Conservation (phyloP, 1,140 invertebrate species). For the Carcinoscorpius rotundicauda region DNA sequence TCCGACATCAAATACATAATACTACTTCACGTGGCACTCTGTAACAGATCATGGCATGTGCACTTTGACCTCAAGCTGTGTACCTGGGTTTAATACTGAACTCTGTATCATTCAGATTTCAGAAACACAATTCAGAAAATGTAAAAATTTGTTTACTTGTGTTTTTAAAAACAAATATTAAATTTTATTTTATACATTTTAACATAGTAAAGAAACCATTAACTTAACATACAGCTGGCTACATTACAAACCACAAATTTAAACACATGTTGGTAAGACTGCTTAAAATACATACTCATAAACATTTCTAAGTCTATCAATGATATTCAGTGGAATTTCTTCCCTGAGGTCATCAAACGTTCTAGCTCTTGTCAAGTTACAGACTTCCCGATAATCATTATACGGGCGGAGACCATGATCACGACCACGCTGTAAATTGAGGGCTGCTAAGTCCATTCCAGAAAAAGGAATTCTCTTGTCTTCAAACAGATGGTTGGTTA, state of each 20-base stretch:
- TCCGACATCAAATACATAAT: no score
- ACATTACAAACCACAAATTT: neutral
- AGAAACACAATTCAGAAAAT: no score
- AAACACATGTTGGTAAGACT: constrained; percentile 30
- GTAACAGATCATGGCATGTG: no score
- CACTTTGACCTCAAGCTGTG: no score
- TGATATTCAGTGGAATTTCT: constrained; percentile 45
- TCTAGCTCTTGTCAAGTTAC: constrained; percentile 52
- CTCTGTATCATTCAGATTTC: no score
- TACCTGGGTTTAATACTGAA: no score
- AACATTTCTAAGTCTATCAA: constrained; percentile 33
- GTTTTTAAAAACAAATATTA: no score
- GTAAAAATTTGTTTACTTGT: no score
- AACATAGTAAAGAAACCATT: no score
- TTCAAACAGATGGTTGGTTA: constrained; percentile 88
- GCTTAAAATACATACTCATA: constrained; percentile 32
- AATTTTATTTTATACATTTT: no score
- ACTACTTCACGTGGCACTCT: no score
- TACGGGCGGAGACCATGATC: constrained; percentile 38
- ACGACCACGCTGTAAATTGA: constrained; percentile 34
- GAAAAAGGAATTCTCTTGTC: constrained; percentile 65
- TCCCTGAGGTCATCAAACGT: constrained; percentile 58
- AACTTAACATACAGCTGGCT: no score
- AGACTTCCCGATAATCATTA: constrained; percentile 47
- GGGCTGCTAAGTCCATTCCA: constrained; percentile 33